A percentile compares a stretch with the other conserved stretches of the same genome.
Conservation (phyloP, 2,113 vertebrate genomes). For the Thymallus thymallus region DNA sequence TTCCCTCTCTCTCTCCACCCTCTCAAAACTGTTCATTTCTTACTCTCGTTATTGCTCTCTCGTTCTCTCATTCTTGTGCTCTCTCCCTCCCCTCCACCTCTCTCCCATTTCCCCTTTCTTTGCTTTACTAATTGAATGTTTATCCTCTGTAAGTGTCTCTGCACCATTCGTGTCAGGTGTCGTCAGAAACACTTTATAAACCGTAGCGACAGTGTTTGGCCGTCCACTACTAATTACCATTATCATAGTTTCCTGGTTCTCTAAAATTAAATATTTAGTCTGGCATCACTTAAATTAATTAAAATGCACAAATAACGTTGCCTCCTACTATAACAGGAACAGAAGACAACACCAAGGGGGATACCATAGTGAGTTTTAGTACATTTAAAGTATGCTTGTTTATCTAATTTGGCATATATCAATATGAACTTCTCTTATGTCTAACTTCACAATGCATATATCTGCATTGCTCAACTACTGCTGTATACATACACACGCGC, state of each 20-base stretch:
- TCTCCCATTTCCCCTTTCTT: neutral
- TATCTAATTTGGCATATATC: conserved; percentile 25
- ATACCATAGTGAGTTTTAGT: conserved; percentile 52
- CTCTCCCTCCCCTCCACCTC: neutral
- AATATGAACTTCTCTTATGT: neutral
- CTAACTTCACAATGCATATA: neutral
- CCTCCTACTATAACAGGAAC: too few relatives aligned
- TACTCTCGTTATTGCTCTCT: too few relatives aligned
- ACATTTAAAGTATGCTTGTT: conserved; percentile 49
- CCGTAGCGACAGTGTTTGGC: conserved; percentile 11
- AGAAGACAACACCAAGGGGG: neutral
- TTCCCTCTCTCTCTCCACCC: too few relatives aligned
- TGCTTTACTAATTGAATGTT: too few relatives aligned
- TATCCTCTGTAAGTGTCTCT: too few relatives aligned
- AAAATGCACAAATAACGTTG: too few relatives aligned
- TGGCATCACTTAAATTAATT: conserved; percentile 34
- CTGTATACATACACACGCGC: too few relatives aligned
- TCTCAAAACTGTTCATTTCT: too few relatives aligned
- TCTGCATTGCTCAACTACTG: neutral
- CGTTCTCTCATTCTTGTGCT: too few relatives aligned
- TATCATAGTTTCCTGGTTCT: conserved; percentile 43
- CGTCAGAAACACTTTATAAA: conserved; percentile 1
- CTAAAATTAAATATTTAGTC: conserved; percentile 58
- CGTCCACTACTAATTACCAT: conserved; percentile 52
- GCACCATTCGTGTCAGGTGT: too few relatives aligned